A percentile compares a stretch with the other conserved stretches of the same genome.
These are phyloP conservation scores for Norana najaformis DNA, from an alignment of 2,888 invertebrate species.

Conservation along the genomic window DNA sequence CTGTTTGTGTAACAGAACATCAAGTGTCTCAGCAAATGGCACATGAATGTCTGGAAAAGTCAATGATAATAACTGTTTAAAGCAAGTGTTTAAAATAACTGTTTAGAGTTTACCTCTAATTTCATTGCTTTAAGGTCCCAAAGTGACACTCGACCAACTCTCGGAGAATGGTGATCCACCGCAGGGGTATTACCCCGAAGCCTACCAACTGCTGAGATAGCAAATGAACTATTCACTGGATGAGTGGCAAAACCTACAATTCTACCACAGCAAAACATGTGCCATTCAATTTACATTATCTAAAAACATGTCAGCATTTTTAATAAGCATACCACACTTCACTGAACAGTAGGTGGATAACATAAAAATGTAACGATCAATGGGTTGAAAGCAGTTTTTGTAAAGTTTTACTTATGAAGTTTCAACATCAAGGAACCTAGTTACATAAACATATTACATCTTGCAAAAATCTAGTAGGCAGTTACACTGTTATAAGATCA, in stretches of 20 bases:
- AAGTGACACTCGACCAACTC: conserved; percentile 65
- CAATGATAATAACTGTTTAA: conserved; percentile 26
- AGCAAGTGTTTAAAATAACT: no score
- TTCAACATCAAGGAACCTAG: no score
- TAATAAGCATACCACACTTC: background rate
- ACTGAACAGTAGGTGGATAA: no score
- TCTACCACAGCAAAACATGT: conserved; percentile 16
- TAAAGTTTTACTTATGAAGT: background rate
- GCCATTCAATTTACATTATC: background rate
- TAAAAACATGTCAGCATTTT: background rate
- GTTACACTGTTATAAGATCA: no score
- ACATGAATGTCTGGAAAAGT: no score
- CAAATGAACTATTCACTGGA: conserved; percentile 28
- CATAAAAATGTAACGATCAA: background rate
- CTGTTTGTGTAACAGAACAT: no score
- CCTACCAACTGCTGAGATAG: conserved; percentile 29
- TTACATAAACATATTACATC: no score
- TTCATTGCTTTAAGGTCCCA: conserved; percentile 69
- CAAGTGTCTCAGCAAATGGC: no score
- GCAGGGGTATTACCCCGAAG: conserved; percentile 26
- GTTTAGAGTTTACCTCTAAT: conserved; percentile 66
- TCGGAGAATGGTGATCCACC: conserved; percentile 42
- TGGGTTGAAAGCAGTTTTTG: background rate
- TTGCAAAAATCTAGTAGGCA: no score
- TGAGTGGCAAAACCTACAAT: conserved; percentile 25